phyloP scores from a whole-genome alignment of 2,888 invertebrate genomes.

The Tortricodes alternella region DNA sequence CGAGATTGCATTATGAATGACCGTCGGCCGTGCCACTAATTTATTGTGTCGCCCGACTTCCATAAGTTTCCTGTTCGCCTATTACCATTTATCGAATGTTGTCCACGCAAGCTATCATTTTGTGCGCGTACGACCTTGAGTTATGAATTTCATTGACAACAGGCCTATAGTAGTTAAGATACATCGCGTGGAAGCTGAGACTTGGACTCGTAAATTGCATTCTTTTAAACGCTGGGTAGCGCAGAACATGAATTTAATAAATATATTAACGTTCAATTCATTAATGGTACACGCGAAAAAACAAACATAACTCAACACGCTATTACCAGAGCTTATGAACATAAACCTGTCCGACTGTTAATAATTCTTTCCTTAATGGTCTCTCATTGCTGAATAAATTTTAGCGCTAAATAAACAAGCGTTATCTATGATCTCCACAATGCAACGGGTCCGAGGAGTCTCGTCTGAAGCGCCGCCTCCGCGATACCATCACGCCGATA shows the following conservation, averaged over 20 bases:
- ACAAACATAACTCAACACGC: conserved; percentile 58
- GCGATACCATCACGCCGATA: conserved; percentile 80
- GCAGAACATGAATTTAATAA: conserved; percentile 41
- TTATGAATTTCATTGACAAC: conserved; percentile 65
- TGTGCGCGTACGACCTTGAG: conserved; percentile 64
- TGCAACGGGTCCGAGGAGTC: conserved; percentile 64
- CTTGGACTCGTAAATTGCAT: conserved; percentile 23
- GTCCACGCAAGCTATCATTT: conserved; percentile 59
- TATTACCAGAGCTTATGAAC: conserved; percentile 63
- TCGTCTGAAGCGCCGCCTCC: conserved; percentile 77
- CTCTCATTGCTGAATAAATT: conserved; percentile 73
- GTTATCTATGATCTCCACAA: conserved; percentile 77
- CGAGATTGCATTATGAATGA: conserved; percentile 75
- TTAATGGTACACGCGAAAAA: conserved; percentile 60
- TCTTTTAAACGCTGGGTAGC: conserved; percentile 23
- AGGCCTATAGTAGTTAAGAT: conserved; percentile 33
- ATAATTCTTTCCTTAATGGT: conserved; percentile 74
- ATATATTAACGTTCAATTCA: conserved; percentile 65
- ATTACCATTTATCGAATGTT: conserved; percentile 74
- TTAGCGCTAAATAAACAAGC: conserved; percentile 79
- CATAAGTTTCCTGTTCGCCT: conserved; percentile 69
- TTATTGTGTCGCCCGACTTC: conserved; percentile 64
- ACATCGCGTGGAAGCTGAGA: conserved; percentile 4
- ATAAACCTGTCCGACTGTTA: conserved; percentile 69
- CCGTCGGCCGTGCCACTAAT: conserved; percentile 64